Evolutionary conservation across 1,140 invertebrate genomes (phyloP).

Genomic region (Drosophila azteca): DNA sequence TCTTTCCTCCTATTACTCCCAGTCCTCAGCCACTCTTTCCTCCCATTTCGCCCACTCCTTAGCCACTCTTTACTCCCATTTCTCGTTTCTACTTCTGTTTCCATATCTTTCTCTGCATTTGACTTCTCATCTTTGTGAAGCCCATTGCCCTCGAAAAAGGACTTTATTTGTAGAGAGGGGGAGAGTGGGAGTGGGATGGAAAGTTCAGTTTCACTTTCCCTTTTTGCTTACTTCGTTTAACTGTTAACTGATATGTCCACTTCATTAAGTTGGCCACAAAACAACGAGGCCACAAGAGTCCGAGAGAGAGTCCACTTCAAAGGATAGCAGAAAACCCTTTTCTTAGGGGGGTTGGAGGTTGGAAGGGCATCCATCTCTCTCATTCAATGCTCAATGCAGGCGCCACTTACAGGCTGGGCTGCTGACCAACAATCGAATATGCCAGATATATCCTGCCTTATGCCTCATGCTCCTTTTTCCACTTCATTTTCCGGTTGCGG

Average conservation of each 20-base stretch:
- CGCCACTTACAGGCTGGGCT: constrained; percentile 9
- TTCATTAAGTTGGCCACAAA: constrained; percentile 66
- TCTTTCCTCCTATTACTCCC: too few relatives aligned
- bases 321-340: constrained; percentile 31
- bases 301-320: constrained; percentile 53
- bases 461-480: background rate
- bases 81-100: constrained; percentile 6
- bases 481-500: constrained; percentile 2
- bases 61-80: too few relatives aligned
- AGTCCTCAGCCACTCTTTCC: background rate
- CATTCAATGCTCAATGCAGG: too few relatives aligned
- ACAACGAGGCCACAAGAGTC: too few relatives aligned
- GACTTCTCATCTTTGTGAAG: constrained; percentile 30
- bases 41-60: constrained; percentile 1
- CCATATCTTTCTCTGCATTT: constrained; percentile 30
- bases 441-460: background rate
- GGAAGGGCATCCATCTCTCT: background rate
- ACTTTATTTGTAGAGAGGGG: constrained; percentile 1
- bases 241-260: constrained; percentile 66
- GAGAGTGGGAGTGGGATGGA: too few relatives aligned
- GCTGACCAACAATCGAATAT: constrained; percentile 18
- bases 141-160: background rate
- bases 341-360: background rate
- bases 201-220: constrained; percentile 9
- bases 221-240: constrained; percentile 17